These are phyloP conservation scores for Meriones psammophilus DNA, from an alignment of 2,797 vertebrate species.

Conservation along the genomic window DNA sequence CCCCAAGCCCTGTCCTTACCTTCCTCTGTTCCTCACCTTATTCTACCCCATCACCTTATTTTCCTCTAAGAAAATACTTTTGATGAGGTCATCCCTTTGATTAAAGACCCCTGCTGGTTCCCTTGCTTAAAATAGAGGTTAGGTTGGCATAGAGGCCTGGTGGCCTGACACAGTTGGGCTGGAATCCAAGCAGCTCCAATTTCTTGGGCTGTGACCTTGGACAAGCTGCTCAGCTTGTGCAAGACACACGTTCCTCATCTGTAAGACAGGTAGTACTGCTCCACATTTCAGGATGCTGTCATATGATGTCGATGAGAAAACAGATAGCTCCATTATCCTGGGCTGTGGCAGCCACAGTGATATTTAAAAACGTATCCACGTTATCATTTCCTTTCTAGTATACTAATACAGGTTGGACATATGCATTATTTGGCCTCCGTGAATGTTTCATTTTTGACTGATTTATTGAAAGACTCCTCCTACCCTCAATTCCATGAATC, in stretches of 20 bases:
- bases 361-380: background rate
- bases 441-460: background rate
- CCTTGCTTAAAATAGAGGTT: constrained; percentile 73
- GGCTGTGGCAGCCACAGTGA: background rate
- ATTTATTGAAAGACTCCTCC: background rate
- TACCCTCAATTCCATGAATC: background rate
- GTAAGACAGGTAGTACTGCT: background rate
- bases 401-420: background rate
- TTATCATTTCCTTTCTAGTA: background rate
- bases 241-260: constrained; percentile 14
- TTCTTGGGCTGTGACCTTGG: constrained; percentile 57
- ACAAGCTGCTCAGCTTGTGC: constrained; percentile 24
- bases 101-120: constrained; percentile 62
- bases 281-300: background rate
- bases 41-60: constrained; percentile 18
- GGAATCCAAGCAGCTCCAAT: constrained; percentile 55
- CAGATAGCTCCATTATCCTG: background rate
- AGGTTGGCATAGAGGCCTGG: background rate
- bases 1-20: background rate
- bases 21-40: constrained; percentile 5
- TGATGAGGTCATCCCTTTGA: constrained; percentile 61
- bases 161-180: constrained; percentile 42
- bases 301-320: background rate
- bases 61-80: constrained; percentile 51
- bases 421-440: background rate